These are phyloP conservation scores for Nymphalis polychloros DNA, from an alignment of 2,888 invertebrate species.

Conservation along the genomic window DNA sequence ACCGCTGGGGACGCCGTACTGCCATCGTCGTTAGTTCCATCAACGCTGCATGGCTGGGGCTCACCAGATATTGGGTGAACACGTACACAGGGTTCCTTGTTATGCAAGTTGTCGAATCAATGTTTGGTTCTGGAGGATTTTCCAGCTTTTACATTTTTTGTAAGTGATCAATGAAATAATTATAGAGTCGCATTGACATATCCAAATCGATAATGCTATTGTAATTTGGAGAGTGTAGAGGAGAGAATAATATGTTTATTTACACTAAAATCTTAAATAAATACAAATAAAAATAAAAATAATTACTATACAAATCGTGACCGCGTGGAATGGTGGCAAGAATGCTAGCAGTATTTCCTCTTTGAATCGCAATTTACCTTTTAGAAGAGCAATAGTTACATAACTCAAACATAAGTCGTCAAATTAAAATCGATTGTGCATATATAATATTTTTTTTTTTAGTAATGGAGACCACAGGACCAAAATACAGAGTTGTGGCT, in stretches of 20 bases:
- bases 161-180: constrained; percentile 49
- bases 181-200: background rate
- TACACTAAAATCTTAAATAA: too few relatives aligned
- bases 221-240: too few relatives aligned
- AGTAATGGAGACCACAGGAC: constrained; percentile 86
- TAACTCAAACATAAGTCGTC: background rate
- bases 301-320: too few relatives aligned
- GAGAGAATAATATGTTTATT: too few relatives aligned
- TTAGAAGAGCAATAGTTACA: too few relatives aligned
- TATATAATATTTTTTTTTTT: constrained; percentile 22
- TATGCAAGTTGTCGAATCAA: constrained; percentile 85
- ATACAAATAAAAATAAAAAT: too few relatives aligned
- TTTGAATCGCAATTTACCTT: too few relatives aligned
- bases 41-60: constrained; percentile 83
- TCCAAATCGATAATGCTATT: too few relatives aligned
- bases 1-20: constrained; percentile 84
- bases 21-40: constrained; percentile 80
- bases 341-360: too few relatives aligned
- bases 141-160: constrained; percentile 86
- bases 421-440: background rate
- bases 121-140: constrained; percentile 84
- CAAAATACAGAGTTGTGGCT: constrained; percentile 83
- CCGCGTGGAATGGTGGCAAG: too few relatives aligned
- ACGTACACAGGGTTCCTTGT: constrained; percentile 84
- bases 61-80: constrained; percentile 82